Percentiles rank a stretch among this genome's conserved stretches.
These are phyloP conservation scores for Leptonema lineaticorne DNA, from an alignment of 1,140 invertebrate species.

Conservation along the genomic window DNA sequence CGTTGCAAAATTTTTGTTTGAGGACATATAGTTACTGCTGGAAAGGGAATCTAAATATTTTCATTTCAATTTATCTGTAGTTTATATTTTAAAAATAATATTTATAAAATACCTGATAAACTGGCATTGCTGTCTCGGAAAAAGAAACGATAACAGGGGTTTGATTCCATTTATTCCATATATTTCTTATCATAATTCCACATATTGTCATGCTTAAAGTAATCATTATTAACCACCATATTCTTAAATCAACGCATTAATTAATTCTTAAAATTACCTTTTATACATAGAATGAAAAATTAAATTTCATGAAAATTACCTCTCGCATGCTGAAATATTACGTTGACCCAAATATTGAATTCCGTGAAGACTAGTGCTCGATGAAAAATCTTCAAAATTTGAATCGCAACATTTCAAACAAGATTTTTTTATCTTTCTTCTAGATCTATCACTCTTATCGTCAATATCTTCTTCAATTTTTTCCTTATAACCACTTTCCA, in stretches of 20 bases:
- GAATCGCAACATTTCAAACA: not conserved
- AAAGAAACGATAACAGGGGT: not conserved
- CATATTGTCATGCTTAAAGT: not conserved
- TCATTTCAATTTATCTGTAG: not conserved
- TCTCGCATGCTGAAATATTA: not conserved
- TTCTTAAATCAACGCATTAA: not conserved
- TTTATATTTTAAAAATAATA: no score
- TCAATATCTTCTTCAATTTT: no score
- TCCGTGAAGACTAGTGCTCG: slow-evolving; percentile 2
- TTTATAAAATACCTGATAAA: not conserved
- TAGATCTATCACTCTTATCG: not conserved
- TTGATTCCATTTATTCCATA: slow-evolving; percentile 7
- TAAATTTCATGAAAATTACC: not conserved
- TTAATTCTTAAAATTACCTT: no score
- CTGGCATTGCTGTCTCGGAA: not conserved
- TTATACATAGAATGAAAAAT: not conserved
- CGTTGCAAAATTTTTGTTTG: slow-evolving; percentile 58
- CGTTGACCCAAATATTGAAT: slow-evolving; percentile 4
- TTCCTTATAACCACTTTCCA: no score
- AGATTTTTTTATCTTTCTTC: not conserved
- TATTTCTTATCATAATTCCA: not conserved
- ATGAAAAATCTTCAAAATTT: not conserved
- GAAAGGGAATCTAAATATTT: slow-evolving; percentile 57
- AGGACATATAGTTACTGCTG: slow-evolving; percentile 61
- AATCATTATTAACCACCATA: slow-evolving; percentile 11